Evolutionary conservation across 2,888 invertebrate genomes (phyloP).

Genomic region (Pyrrhosoma nymphula): DNA sequence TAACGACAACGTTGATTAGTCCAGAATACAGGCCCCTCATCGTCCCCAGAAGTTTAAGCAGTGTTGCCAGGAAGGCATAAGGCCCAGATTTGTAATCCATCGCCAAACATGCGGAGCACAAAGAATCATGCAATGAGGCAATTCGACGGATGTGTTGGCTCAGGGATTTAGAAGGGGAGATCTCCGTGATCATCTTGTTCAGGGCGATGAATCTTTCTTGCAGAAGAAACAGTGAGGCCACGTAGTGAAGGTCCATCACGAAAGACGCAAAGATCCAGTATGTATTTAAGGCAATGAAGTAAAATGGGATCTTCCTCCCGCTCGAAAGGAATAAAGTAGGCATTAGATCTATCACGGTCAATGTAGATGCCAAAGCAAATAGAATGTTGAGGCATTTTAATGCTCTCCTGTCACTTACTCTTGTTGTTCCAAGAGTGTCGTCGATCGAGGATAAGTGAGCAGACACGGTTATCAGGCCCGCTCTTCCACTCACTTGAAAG

Average conservation of each 20-base stretch:
- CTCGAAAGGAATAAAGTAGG: neutral
- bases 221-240: neutral
- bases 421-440: neutral
- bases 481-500: neutral
- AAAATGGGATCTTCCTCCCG: neutral
- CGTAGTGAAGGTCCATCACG: slow-evolving; percentile 23
- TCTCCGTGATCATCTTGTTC: neutral
- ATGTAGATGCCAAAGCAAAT: neutral
- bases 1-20: neutral
- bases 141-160: neutral
- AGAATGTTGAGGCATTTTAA: neutral
- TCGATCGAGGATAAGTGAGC: neutral
- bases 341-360: neutral
- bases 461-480: neutral
- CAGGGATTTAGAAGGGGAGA: neutral
- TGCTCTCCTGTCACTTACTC: neutral
- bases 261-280: neutral
- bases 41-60: neutral
- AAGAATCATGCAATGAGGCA: neutral
- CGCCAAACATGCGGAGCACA: neutral
- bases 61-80: neutral
- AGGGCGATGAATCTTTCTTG: neutral
- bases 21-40: neutral
- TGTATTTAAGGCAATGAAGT: neutral
- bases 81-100: neutral